phyloP scores from a whole-genome alignment of 2,797 vertebrate genomes.

The Anolis apletophallus region DNA sequence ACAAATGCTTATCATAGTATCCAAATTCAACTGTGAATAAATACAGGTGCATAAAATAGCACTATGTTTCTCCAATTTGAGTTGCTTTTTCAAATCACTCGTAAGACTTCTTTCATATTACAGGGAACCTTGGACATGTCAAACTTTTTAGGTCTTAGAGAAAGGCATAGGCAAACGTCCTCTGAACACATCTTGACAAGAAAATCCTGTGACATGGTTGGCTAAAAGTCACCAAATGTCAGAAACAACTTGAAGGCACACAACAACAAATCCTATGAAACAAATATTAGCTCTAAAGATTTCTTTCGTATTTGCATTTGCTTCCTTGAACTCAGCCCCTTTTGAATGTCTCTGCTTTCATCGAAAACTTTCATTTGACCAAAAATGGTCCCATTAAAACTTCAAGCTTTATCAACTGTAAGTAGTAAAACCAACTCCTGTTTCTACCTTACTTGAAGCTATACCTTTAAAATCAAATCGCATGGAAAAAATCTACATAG shows the following conservation, averaged over 20 bases:
- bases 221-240: too few relatives aligned
- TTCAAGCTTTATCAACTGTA: neutral
- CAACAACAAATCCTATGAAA: neutral
- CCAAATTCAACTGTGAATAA: constrained; percentile 41
- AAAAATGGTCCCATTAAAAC: neutral
- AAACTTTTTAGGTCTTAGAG: too few relatives aligned
- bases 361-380: constrained; percentile 12
- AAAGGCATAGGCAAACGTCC: too few relatives aligned
- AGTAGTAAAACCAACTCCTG: neutral
- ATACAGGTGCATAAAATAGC: neutral
- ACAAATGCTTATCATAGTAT: constrained; percentile 16
- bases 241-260: too few relatives aligned
- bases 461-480: neutral
- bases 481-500: neutral
- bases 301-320: neutral
- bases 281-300: neutral
- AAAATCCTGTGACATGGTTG: too few relatives aligned
- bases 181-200: too few relatives aligned
- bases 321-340: neutral
- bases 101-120: neutral
- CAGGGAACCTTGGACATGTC: too few relatives aligned
- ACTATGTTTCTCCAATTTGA: neutral
- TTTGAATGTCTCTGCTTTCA: neutral
- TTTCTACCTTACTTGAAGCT: neutral
- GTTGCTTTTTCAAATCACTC: neutral